Evolutionary conservation across 2,113 vertebrate genomes (phyloP).

Genomic region (Limnothrissa miodon): DNA sequence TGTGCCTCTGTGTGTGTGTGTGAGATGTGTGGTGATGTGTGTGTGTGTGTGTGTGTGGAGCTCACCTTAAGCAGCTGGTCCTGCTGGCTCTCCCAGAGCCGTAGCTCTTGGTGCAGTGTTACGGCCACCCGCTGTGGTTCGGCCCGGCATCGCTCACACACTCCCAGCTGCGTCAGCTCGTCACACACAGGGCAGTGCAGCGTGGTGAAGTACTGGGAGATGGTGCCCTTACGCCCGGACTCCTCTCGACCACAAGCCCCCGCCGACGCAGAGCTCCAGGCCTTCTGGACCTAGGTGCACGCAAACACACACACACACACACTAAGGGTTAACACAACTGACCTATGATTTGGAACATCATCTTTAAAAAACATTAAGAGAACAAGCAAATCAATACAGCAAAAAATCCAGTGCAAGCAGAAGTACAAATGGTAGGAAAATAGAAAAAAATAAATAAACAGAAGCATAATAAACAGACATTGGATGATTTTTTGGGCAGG

Average conservation of each 20-base stretch:
- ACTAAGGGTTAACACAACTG: neutral
- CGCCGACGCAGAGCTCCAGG: conserved; percentile 63
- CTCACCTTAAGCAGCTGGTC: conserved; percentile 88
- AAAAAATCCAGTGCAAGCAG: too few species aligned
- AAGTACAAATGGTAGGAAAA: too few species aligned
- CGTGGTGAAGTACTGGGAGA: conserved; percentile 96
- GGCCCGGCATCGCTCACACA: conserved; percentile 84
- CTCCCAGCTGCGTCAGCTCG: conserved; percentile 90
- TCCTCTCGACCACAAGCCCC: conserved; percentile 64
- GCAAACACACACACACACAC: neutral
- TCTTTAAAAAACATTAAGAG: too few species aligned
- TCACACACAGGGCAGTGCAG: conserved; percentile 95
- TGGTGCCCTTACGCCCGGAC: conserved; percentile 86
- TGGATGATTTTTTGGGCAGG: too few species aligned
- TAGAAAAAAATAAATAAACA: too few species aligned
- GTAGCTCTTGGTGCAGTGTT: conserved; percentile 87
- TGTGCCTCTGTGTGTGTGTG: too few species aligned
- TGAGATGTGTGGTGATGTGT: too few species aligned
- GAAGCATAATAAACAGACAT: too few species aligned
- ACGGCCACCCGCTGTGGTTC: conserved; percentile 88
- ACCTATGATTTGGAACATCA: neutral
- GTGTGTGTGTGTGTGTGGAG: too few species aligned
- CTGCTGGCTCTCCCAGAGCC: conserved; percentile 84
- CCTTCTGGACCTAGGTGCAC: conserved; percentile 83
- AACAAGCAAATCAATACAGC: too few species aligned